A percentile compares a stretch with the other conserved stretches of the same genome.
phyloP scores from a whole-genome alignment of 1,140 invertebrate species.

The Aphaenogaster ashmeadi region DNA sequence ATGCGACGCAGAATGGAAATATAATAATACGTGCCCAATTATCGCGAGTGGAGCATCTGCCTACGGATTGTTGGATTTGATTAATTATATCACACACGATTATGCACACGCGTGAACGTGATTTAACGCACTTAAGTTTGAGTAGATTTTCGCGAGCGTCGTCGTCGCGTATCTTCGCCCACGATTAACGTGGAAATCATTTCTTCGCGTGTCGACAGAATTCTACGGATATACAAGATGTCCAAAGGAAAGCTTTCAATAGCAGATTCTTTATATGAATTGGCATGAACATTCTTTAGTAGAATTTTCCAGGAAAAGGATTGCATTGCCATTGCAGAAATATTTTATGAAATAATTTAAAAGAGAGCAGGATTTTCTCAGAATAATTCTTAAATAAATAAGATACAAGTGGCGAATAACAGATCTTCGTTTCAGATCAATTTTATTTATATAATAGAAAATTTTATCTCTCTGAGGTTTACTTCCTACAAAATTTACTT shows the following conservation, averaged over 20 bases:
- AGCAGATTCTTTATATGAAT: background rate
- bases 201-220: background rate
- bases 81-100: background rate
- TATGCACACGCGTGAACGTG: background rate
- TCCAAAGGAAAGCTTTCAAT: constrained; percentile 6
- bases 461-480: background rate
- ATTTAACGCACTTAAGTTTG: background rate
- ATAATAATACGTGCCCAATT: background rate
- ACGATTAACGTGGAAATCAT: background rate
- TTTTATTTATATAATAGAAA: background rate
- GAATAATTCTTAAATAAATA: background rate
- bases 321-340: background rate
- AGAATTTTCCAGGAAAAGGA: background rate
- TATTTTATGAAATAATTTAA: constrained; percentile 8
- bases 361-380: background rate
- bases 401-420: constrained; percentile 2
- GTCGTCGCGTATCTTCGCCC: background rate
- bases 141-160: constrained; percentile 16
- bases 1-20: background rate
- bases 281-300: background rate
- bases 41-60: background rate
- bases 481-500: background rate
- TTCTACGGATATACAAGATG: background rate
- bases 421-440: background rate
- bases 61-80: background rate